These are phyloP conservation scores for Dolichallabes microphthalmus DNA, from an alignment of 2,113 vertebrate genomes.

Conservation along the genomic window DNA sequence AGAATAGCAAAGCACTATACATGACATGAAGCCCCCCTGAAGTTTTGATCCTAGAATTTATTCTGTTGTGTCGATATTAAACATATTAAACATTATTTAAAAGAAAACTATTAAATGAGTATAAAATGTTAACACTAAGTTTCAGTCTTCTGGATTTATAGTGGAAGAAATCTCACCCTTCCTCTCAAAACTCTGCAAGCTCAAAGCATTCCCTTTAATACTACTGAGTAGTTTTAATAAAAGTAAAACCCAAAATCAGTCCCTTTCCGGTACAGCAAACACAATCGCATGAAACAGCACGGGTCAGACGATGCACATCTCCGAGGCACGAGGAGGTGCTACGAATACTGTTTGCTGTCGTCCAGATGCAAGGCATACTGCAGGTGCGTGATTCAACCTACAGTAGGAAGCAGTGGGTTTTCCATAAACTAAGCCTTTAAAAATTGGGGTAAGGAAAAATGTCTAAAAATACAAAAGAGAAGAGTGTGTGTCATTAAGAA, in stretches of 20 bases:
- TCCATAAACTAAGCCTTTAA: background rate
- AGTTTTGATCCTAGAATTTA: too few species aligned
- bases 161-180: background rate
- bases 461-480: constrained; percentile 24
- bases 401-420: background rate
- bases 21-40: too few species aligned
- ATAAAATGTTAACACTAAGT: background rate
- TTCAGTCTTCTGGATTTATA: background rate
- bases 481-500: background rate
- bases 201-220: constrained; percentile 34
- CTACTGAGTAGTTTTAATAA: constrained; percentile 4
- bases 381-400: background rate
- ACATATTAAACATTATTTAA: too few species aligned
- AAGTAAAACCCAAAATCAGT: background rate
- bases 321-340: background rate
- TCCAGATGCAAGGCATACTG: background rate
- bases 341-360: constrained; percentile 7
- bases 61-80: too few species aligned
- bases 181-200: background rate
- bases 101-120: too few species aligned
- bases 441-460: background rate
- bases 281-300: background rate
- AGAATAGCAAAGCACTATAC: too few species aligned
- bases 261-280: background rate
- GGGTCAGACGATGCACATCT: constrained; percentile 11